Evolutionary conservation across 2,113 vertebrate genomes (phyloP), one percentile per base, ranked within the genome.

Genomic region (Nothobranchius furzeri): DNA sequence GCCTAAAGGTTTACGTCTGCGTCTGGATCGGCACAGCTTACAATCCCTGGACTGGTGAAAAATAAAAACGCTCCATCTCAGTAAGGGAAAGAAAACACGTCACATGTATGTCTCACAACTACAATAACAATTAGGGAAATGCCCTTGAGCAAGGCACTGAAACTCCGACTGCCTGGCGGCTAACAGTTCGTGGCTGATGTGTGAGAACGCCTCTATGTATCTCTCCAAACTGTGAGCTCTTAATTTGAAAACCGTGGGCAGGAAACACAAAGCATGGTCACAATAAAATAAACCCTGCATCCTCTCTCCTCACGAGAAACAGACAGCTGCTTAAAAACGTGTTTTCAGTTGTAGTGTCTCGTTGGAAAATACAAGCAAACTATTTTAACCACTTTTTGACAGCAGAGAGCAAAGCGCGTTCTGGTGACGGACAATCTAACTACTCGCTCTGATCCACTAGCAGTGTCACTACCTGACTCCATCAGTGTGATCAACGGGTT

Each of bases 91-190:
- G 17, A 20, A 76, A 37, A n/a, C 36, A 73, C 68, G 78, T 43
- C 67, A 69, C 60, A 63, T 57, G 77, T 86, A 75, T 68, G 64
- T 56, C 42, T 46, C 51, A 56, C 64, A 46, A 78, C 67, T 30
- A 71, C 6, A 24, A 67, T 55, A 7, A 79, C 55, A 12, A 69
- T 65, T 60, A 70, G 47, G 62, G 61, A 84, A 78, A 73, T 80
- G 79, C 84, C 87, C 86, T 80, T 36, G 70, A 89, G 78, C 89
- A 90, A 90, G 89, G 87, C 88, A 90, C 88, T 81, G 84, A 76
- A 86, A 67, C 75, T 73, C 67, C 67, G 0, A 55, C 56, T 45
- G 71, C 68, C 68, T 64, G 49, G 76, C 76, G 56, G 72, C 30
- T 30, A 70, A 50, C 56, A 70, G 73, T 78, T 65, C 63, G 76